phyloP scores from a whole-genome alignment of 1,140 invertebrate species.

The Physella acuta region DNA sequence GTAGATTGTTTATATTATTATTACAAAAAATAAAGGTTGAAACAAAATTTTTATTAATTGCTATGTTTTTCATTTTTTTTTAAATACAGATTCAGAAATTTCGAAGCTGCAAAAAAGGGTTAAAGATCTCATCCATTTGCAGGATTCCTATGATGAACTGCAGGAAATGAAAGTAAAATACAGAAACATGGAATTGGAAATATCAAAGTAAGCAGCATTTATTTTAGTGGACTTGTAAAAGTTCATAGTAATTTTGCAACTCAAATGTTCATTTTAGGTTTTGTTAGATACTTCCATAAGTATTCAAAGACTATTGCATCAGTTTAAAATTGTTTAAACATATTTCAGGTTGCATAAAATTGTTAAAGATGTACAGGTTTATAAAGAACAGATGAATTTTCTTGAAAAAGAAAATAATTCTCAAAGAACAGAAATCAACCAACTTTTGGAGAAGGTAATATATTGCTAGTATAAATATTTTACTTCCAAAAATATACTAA shows the following conservation, averaged over 20 bases:
- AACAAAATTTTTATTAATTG: too few species aligned
- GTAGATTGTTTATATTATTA: too few species aligned
- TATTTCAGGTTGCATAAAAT: constrained; percentile 7
- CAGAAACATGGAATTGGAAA: background rate
- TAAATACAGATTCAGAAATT: constrained; percentile 20
- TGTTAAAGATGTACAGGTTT: background rate
- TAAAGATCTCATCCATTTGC: constrained; percentile 9
- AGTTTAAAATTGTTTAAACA: too few species aligned
- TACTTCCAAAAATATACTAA: too few species aligned
- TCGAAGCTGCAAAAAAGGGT: constrained; percentile 9
- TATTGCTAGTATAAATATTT: too few species aligned
- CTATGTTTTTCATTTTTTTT: too few species aligned
- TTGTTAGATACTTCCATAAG: too few species aligned
- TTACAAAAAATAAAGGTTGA: too few species aligned
- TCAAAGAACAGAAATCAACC: background rate
- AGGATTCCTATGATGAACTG: constrained; percentile 17
- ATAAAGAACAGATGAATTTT: constrained; percentile 2
- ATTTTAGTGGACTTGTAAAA: too few species aligned
- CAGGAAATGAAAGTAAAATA: constrained; percentile 12
- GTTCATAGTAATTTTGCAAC: background rate
- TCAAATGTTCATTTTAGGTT: background rate
- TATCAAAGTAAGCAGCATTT: background rate
- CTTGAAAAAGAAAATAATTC: constrained; percentile 16
- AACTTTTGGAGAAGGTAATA: constrained; percentile 13
- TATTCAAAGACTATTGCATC: background rate